Evolutionary conservation across 2,113 vertebrate genomes (phyloP), one percentile per base, ranked within the genome.

Genomic region (Cavia aperea): DNA sequence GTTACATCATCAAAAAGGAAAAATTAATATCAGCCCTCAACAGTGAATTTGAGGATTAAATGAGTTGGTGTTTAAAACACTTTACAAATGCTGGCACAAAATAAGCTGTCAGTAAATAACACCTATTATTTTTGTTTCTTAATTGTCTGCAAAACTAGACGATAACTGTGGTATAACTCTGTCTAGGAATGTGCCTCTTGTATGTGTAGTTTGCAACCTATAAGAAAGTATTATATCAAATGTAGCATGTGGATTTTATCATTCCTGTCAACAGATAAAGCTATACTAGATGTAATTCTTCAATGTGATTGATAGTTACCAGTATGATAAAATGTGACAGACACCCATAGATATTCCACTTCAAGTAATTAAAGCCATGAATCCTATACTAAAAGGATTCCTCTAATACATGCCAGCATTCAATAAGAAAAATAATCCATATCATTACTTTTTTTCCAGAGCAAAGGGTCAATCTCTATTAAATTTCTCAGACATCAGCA

Each of bases 341-440:
- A 90, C 12, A 86, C 78, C 2, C n/a, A 94, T 31, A 92, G 79
- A 83, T 92, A 54, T 68, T 95, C 78, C 88, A 33, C 81, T 95
- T 90, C 68, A 68, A 88, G 66, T 33, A 81, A 90, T 92, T 95
- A 90, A 93, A 91, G 26, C 1, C 54, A 72, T 60, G 36, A 89
- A 54, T 68, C 12, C 31, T 23, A 73, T 58, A 70, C 46, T 78
- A 91, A 92, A 26, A 86, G 21, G 36, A 68, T 66, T 70, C 26
- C 43, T 92, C 10, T 29, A 68, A 78, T 43, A 77, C 75, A 89
- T 39, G 70, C 36, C 93, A 83, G 93, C 70, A 92, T 19, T 81
- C 66, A 91, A 63, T 86, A 86, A 77, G 18, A 94, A 95, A 93
- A 94, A 90, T 63, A 94, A 94, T 62, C 63, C n/a, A 56, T 19